Percentiles rank a stretch among this genome's conserved stretches.
Conservation (phyloP, 2,797 vertebrate genomes). For the Coranthus polyacanthus region DNA sequence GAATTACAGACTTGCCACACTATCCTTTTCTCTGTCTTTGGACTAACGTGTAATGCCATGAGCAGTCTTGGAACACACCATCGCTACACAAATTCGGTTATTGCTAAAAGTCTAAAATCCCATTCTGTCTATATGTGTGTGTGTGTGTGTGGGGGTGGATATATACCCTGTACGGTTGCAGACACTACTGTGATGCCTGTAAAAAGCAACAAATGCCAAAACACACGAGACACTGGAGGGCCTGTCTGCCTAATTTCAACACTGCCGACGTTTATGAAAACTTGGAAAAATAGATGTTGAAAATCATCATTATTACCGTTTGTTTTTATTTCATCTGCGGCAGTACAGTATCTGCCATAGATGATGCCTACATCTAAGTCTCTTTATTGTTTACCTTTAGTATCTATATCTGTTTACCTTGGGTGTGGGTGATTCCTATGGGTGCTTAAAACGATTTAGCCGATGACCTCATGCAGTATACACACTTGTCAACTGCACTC, state of each 20-base stretch:
- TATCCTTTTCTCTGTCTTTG: slow-evolving; percentile 7
- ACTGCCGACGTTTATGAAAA: slow-evolving; percentile 59
- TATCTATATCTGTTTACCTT: slow-evolving; percentile 82
- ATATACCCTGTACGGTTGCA: not conserved
- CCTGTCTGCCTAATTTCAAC: slow-evolving; percentile 68
- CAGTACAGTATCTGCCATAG: slow-evolving; percentile 63
- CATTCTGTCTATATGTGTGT: slow-evolving; percentile 20
- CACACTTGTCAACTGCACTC: slow-evolving; percentile 61
- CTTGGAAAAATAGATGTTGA: slow-evolving; percentile 74
- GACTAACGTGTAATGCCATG: slow-evolving; percentile 22
- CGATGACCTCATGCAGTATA: slow-evolving; percentile 75
- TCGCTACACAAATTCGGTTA: slow-evolving; percentile 1
- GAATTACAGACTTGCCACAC: slow-evolving; percentile 9
- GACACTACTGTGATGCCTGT: slow-evolving; percentile 26
- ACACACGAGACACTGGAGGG: slow-evolving; percentile 60
- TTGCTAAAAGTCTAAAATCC: slow-evolving; percentile 21
- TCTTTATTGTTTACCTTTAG: slow-evolving; percentile 72
- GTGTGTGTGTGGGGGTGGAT: slow-evolving; percentile 9
- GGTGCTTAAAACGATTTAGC: slow-evolving; percentile 68
- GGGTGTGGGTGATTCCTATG: slow-evolving; percentile 73
- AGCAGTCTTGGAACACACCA: slow-evolving; percentile 28
- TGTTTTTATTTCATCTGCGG: slow-evolving; percentile 70
- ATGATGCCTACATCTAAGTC: slow-evolving; percentile 59
- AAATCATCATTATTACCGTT: slow-evolving; percentile 70
- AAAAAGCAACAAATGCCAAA: slow-evolving; percentile 72